Evolutionary conservation across 1,140 invertebrate species (phyloP), one percentile per base, ranked within the genome.

Genomic region (Cherax destructor): DNA sequence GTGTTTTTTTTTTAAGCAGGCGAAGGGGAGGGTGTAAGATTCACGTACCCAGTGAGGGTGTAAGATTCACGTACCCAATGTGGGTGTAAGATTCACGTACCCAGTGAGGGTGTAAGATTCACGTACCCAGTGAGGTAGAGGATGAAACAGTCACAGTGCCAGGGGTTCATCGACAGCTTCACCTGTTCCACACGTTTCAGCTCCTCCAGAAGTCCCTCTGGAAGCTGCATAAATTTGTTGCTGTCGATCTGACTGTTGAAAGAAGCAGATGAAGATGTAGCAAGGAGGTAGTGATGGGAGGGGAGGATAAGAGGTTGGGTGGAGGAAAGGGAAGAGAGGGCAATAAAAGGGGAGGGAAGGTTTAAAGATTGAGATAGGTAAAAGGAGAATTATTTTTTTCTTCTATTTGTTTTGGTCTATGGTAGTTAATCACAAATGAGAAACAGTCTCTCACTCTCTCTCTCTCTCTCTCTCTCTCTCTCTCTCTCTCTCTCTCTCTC

Each of bases 71-170:
- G 96, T 96, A 97, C 94, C 56, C 56, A 59, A 0, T 59, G 56
- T 1, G 3, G 9, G 16, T 0, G 16, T 59, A 59, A 59, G 56
- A 16, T 59, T 18, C 24, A 96, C 94, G 96, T 96, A 97, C 94
- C 56, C 56, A 59, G 9, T 59, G 56, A 16, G 3, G 9, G 16
- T 9, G 16, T 59, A 59, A 59, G 56, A 16, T 59, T 18, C 18
- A 96, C 94, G 95, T 96, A 97, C 94, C 94, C 95, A 0, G 96
- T 95, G 84, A 98, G 95, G 94, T 98, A 98, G 0, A 97, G 94
- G 10, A 97, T 96, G 72, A 96, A 96, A 93, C 97, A 98, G 94
- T 98, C 97, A 93, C 97, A 98, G 93, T 97, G 97, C 97, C 97
- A 98, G 0, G 97, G 97, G 94, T 98, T 98, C 92, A 97, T 97